These are phyloP conservation scores for Microcebus ravelobensis DNA, from an alignment of 2,113 vertebrate genomes.

Conservation along the genomic window DNA sequence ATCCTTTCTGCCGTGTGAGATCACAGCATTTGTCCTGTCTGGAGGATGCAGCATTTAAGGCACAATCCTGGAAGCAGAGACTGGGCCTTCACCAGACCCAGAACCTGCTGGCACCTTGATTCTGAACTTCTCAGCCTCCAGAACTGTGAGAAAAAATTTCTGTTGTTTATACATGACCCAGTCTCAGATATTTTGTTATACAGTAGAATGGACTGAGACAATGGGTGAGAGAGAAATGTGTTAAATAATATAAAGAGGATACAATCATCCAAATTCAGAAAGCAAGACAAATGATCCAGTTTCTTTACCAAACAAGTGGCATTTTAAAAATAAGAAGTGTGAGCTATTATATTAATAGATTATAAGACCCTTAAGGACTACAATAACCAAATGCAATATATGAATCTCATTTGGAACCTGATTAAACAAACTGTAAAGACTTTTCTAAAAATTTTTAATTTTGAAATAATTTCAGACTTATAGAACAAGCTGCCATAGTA, in stretches of 20 bases:
- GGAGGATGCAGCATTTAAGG: not conserved
- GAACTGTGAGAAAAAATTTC: not conserved
- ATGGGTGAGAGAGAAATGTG: not conserved
- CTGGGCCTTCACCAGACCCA: not conserved
- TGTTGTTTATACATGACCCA: not conserved
- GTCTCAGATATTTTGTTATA: not conserved
- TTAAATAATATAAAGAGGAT: not conserved
- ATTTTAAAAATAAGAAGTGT: not conserved
- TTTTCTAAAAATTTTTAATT: not conserved
- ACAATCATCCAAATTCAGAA: not conserved
- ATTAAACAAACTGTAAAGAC: not conserved
- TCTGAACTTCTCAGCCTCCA: not conserved
- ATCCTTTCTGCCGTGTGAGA: not conserved
- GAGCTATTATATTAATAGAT: not conserved
- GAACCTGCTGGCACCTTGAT: not conserved
- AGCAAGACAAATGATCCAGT: not conserved
- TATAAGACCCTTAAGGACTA: not conserved
- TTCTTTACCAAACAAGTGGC: not conserved
- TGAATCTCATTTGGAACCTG: not conserved
- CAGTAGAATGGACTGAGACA: not conserved
- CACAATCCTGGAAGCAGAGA: not conserved
- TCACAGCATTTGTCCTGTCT: not conserved
- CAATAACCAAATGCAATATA: not conserved
- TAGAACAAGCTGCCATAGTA: not conserved
- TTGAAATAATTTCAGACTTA: constrained; percentile 32